phyloP scores from a whole-genome alignment of 2,113 vertebrate genomes.

The Lasiurus borealis region DNA sequence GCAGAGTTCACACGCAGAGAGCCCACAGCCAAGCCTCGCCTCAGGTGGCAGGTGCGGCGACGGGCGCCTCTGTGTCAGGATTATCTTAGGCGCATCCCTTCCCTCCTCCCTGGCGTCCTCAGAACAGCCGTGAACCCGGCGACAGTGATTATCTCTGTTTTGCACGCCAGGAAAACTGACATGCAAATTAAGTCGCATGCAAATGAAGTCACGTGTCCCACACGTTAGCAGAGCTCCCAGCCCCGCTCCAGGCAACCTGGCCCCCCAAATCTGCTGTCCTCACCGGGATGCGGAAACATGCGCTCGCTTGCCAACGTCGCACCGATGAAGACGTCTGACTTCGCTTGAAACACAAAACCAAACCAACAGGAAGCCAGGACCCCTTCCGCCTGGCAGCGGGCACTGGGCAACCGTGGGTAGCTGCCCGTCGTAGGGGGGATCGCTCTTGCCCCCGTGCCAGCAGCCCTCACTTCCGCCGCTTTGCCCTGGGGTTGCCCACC shows the following conservation, averaged over 20 bases:
- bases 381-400: neutral
- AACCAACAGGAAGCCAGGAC: neutral
- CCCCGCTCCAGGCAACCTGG: neutral
- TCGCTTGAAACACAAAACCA: neutral
- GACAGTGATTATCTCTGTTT: neutral
- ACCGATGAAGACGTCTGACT: neutral
- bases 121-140: neutral
- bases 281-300: neutral
- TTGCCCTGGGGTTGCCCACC: too few relatives aligned
- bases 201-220: neutral
- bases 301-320: neutral
- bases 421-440: neutral
- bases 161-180: neutral
- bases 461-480: neutral
- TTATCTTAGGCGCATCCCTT: neutral
- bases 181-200: neutral
- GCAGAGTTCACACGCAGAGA: neutral
- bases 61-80: neutral
- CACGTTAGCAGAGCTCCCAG: neutral
- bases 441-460: neutral
- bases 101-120: neutral
- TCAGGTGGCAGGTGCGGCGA: neutral
- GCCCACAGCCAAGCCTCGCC: neutral
- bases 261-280: neutral
- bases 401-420: neutral